Evolutionary conservation across 2,888 invertebrate genomes (phyloP), one percentile per base, ranked within the genome.

Genomic region (Aromia moschata): DNA sequence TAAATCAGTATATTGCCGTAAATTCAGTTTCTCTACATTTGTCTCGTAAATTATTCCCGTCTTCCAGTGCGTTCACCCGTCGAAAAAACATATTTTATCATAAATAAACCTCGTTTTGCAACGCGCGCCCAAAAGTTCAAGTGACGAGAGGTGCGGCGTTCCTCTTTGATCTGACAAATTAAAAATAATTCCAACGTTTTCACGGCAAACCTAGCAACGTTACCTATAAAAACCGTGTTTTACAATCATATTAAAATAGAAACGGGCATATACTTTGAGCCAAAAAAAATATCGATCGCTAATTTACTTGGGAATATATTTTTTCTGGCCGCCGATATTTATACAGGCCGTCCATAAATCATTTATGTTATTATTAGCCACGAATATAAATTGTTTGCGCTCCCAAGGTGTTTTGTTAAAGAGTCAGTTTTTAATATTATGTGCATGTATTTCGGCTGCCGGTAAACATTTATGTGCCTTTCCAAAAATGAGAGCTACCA

Each of bases 371-470:
- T 43, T 43, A 12, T 12, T 43, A 43, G 25, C 7, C 20, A 20
- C 14, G n/a, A 12, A 43, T 43, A 43, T 43, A 43, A 43, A 43
- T 43, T 43, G 43, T 43, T 43, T 43, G 43, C 12, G 7, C 15
- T n/a, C 17, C 17, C 16, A 16, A 43, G 14, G 25, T 43, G 43
- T 20, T 43, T 43, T 25, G 25, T 18, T 3, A 33, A 7, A 33
- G n/a, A 33, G n/a, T 33, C 11, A n/a, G 2, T 33, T 3, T 33
- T 33, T 2, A n/a, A 33, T 7, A 33, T 33, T 33, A n/a, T 33
- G 3, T 7, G 25, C n/a, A n/a, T n/a, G n/a, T n/a, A n/a, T n/a
- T n/a, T n/a, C n/a, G n/a, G n/a, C n/a, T n/a, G n/a, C n/a, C n/a
- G n/a, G n/a, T n/a, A n/a, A n/a, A n/a, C n/a, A n/a, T n/a, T n/a